Percentiles rank a stretch among this genome's conserved stretches.
phyloP scores from a whole-genome alignment of 2,888 invertebrate species.

The Rhaphigaster nebulosa region DNA sequence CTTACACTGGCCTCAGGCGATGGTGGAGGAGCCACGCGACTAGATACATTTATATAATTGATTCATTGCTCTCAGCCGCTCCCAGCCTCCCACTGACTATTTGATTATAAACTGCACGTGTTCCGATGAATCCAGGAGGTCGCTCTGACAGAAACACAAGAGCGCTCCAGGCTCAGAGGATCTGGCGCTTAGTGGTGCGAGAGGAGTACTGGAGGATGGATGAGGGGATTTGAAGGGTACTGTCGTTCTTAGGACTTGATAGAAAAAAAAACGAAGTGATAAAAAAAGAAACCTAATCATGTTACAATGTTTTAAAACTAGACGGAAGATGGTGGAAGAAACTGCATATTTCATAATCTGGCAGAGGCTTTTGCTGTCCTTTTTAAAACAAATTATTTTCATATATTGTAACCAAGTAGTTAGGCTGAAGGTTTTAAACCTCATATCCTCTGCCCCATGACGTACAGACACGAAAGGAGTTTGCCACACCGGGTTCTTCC shows the following conservation, averaged over 20 bases:
- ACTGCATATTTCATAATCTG: too few relatives aligned
- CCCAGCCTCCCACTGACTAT: constrained; percentile 44
- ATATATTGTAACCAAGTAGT: too few relatives aligned
- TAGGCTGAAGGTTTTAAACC: too few relatives aligned
- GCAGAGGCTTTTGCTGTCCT: too few relatives aligned
- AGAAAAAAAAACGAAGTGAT: neutral
- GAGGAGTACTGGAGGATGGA: neutral
- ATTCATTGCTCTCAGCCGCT: constrained; percentile 50
- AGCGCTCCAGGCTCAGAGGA: constrained; percentile 9
- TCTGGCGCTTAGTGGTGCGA: neutral
- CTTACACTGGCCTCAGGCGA: constrained; percentile 51
- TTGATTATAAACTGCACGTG: constrained; percentile 46
- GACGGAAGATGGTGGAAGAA: neutral
- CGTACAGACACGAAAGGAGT: too few relatives aligned
- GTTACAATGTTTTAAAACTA: neutral
- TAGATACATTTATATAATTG: constrained; percentile 57
- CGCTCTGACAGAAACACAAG: constrained; percentile 15
- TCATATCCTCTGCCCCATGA: too few relatives aligned
- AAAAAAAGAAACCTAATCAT: neutral
- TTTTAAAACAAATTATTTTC: too few relatives aligned
- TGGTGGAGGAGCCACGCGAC: constrained; percentile 42
- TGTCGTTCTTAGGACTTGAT: neutral
- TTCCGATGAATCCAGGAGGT: constrained; percentile 16
- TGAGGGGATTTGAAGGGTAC: neutral
- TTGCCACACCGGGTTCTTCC: too few relatives aligned